Conservation (phyloP, 2,888 invertebrate species). For the Oscheius sp. region DNA sequence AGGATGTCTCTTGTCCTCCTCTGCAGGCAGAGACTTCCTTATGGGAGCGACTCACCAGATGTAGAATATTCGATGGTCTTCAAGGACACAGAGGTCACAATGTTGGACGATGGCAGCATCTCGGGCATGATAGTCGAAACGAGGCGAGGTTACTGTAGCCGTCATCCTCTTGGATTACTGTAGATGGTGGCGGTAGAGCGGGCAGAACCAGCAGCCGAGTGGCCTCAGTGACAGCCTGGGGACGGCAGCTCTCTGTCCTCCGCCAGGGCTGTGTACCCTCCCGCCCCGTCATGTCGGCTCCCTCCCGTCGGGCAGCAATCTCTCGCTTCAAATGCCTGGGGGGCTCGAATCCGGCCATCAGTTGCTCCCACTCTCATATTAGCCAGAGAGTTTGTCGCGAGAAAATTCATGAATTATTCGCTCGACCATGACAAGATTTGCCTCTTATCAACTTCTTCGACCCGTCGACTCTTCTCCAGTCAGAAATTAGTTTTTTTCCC, state of each 20-base stretch:
- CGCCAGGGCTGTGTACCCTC: slow-evolving; percentile 15
- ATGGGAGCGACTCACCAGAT: slow-evolving; percentile 63
- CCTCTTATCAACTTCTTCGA: slow-evolving; percentile 1
- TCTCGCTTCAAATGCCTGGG: slow-evolving; percentile 17
- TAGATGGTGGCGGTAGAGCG: neutral
- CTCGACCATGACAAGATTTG: slow-evolving; percentile 3
- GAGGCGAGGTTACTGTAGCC: neutral
- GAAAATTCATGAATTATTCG: slow-evolving; percentile 33
- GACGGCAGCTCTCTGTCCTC: slow-evolving; percentile 11
- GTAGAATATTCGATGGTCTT: slow-evolving; percentile 67
- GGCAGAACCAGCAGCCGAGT: neutral
- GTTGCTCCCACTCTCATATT: slow-evolving; percentile 34
- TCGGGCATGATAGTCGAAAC: slow-evolving; percentile 35
- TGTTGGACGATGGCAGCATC: slow-evolving; percentile 33
- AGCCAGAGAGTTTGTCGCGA: slow-evolving; percentile 19
- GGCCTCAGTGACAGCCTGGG: neutral
- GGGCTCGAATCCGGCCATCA: slow-evolving; percentile 34
- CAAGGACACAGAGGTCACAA: slow-evolving; percentile 58
- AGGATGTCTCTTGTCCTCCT: neutral
- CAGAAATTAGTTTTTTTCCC: neutral
- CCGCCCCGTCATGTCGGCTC: slow-evolving; percentile 1
- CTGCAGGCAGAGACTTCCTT: neutral
- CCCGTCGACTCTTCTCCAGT: neutral
- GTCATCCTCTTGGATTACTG: neutral
- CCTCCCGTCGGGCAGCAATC: neutral